These are phyloP conservation scores for Eublepharis macularius DNA, from an alignment of 2,113 vertebrate genomes.

Conservation along the genomic window DNA sequence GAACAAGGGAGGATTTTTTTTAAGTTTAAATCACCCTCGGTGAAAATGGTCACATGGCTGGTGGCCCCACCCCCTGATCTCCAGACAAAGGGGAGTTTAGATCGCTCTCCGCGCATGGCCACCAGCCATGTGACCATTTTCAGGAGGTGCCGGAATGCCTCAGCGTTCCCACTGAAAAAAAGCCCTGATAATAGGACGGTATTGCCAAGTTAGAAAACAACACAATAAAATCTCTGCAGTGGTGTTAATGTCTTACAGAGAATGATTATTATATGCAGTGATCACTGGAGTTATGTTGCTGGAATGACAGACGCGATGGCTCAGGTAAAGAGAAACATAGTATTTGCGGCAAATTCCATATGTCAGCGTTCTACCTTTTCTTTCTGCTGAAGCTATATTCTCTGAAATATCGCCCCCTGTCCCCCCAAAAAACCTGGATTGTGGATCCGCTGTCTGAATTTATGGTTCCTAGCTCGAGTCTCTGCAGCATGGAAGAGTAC, in stretches of 20 bases:
- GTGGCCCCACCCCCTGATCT: too few species aligned
- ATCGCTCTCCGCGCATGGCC: too few species aligned
- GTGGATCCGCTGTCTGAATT: slow-evolving; percentile 1
- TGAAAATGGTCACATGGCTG: too few species aligned
- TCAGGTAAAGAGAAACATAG: not conserved
- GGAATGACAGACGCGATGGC: not conserved
- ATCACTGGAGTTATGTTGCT: not conserved
- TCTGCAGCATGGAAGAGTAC: slow-evolving; percentile 11
- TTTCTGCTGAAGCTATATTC: not conserved
- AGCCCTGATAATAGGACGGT: too few species aligned
- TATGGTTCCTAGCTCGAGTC: not conserved
- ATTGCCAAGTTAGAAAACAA: too few species aligned
- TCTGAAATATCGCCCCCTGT: slow-evolving; percentile 20
- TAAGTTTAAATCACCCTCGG: too few species aligned
- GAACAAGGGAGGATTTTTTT: too few species aligned
- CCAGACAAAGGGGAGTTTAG: too few species aligned
- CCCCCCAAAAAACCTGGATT: slow-evolving; percentile 16
- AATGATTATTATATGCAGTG: not conserved
- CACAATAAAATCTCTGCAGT: too few species aligned
- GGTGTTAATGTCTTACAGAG: not conserved
- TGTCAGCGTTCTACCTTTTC: not conserved
- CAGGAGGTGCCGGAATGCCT: too few species aligned
- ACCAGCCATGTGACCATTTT: too few species aligned
- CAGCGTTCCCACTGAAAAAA: too few species aligned
- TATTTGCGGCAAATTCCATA: not conserved